Conservation (phyloP, 2,888 invertebrate species). For the Neocrepidodera transversa region DNA sequence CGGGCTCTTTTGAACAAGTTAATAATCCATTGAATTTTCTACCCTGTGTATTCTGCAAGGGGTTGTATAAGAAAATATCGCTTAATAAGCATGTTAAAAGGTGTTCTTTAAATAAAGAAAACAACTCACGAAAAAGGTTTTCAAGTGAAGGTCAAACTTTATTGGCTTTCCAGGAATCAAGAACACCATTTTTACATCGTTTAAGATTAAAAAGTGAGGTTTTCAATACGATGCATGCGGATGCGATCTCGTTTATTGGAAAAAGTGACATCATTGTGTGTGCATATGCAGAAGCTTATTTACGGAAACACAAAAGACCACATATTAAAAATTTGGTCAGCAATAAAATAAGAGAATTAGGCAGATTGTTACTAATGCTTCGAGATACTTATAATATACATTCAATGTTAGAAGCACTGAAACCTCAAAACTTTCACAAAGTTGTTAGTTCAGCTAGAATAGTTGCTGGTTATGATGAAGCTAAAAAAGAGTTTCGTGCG, state of each 20-base stretch:
- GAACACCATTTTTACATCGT: constrained; percentile 33
- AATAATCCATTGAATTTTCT: constrained; percentile 15
- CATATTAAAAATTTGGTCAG: constrained; percentile 41
- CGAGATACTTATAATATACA: constrained; percentile 34
- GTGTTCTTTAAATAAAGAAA: constrained; percentile 30
- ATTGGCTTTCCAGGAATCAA: constrained; percentile 35
- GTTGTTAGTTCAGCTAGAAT: constrained; percentile 34
- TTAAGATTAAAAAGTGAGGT: constrained; percentile 42
- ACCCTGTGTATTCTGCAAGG: constrained; percentile 40
- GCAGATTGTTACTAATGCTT: constrained; percentile 40
- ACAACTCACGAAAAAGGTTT: constrained; percentile 12
- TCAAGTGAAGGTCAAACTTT: constrained; percentile 36
- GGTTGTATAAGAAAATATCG: constrained; percentile 33
- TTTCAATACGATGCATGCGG: constrained; percentile 42
- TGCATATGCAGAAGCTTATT: constrained; percentile 44
- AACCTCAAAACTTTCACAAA: constrained; percentile 33
- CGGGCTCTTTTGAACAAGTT: not conserved
- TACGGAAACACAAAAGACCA: constrained; percentile 43
- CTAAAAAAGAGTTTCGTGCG: constrained; percentile 35
- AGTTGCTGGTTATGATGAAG: constrained; percentile 35
- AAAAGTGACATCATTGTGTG: constrained; percentile 41
- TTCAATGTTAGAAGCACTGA: constrained; percentile 27
- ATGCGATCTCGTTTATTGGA: constrained; percentile 37
- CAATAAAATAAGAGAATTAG: constrained; percentile 45
- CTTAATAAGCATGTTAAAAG: constrained; percentile 31